Conservation (phyloP, 2,797 vertebrate species). For the Fratercula arctica region DNA sequence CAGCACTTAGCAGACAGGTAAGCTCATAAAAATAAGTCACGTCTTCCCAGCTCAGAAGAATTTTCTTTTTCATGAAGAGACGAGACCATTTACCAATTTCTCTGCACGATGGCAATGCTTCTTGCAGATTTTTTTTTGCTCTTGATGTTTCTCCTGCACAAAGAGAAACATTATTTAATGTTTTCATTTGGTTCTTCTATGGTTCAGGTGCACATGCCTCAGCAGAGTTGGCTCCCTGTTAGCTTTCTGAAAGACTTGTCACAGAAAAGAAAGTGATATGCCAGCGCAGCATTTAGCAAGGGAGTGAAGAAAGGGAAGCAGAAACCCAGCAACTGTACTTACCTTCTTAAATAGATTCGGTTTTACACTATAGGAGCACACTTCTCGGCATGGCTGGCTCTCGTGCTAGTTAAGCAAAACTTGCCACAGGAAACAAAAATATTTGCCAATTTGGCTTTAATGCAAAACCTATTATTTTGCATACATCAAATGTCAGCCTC, state of each 20-base stretch:
- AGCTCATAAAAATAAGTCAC: neutral
- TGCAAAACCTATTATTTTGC: neutral
- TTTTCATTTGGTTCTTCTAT: neutral
- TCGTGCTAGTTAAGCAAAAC: neutral
- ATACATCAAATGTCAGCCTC: neutral
- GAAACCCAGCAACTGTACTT: neutral
- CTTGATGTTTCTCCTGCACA: neutral
- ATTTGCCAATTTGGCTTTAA: slow-evolving; percentile 28
- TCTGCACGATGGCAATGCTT: neutral
- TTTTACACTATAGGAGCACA: neutral
- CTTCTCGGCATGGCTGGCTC: neutral
- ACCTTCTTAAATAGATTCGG: neutral
- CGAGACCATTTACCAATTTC: neutral
- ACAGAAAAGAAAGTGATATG: neutral
- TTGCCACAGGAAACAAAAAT: neutral
- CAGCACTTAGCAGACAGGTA: neutral
- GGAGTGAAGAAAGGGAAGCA: neutral
- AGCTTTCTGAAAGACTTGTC: neutral
- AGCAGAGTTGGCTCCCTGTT: neutral
- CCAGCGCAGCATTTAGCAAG: slow-evolving; percentile 1
- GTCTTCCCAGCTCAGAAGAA: neutral
- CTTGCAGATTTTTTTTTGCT: neutral
- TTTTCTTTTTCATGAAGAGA: neutral
- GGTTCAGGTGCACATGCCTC: slow-evolving; percentile 28
- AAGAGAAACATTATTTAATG: neutral